These are phyloP conservation scores for Congeria kusceri DNA, from an alignment of 2,888 invertebrate genomes.

Conservation along the genomic window DNA sequence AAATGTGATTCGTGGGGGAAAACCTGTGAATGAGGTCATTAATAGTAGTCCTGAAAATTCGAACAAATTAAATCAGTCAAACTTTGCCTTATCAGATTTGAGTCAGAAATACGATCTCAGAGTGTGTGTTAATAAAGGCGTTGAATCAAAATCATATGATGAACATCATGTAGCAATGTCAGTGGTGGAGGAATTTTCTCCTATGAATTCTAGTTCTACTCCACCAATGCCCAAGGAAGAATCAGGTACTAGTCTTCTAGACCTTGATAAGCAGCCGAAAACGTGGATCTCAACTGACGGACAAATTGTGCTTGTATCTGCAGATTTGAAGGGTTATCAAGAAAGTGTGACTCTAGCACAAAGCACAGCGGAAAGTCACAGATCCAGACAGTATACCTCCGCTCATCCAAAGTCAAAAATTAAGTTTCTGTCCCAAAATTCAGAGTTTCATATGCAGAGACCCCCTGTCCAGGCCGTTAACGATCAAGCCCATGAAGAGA, in stretches of 20 bases:
- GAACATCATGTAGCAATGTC: not conserved
- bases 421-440: not conserved
- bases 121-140: no score
- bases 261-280: not conserved
- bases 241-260: not conserved
- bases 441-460: not conserved
- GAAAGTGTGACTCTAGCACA: not conserved
- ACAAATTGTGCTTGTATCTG: not conserved
- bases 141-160: no score
- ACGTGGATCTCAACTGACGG: not conserved
- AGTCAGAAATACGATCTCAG: no score
- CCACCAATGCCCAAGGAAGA: no score
- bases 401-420: not conserved
- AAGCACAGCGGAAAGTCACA: not conserved
- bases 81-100: not conserved
- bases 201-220: not conserved
- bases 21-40: not conserved
- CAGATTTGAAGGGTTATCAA: not conserved
- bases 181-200: not conserved
- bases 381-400: not conserved
- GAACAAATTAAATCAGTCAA: not conserved
- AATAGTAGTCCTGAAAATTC: not conserved
- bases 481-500: no score
- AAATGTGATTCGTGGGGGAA: not conserved
- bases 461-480: no score